Evolutionary conservation across 2,888 invertebrate species (phyloP).

Genomic region (Hylaea fasciaria): DNA sequence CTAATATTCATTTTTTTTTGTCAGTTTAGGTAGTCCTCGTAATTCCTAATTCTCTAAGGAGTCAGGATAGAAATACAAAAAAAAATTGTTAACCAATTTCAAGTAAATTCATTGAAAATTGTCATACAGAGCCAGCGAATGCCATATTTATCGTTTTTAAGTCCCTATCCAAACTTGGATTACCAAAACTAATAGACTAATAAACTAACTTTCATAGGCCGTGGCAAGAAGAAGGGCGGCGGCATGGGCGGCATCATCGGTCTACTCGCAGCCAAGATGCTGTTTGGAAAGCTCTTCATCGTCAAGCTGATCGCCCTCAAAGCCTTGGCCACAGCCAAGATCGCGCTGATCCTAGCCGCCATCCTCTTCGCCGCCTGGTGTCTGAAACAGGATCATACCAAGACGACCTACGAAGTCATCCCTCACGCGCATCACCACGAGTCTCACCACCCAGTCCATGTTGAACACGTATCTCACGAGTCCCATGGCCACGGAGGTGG

Average conservation of each 20-base stretch:
- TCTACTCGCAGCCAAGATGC: slow-evolving; percentile 79
- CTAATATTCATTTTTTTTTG: too few relatives aligned
- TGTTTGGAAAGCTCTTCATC: slow-evolving; percentile 87
- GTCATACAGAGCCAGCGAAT: too few relatives aligned
- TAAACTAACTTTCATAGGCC: slow-evolving; percentile 78
- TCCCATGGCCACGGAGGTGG: slow-evolving; percentile 63
- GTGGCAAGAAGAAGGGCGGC: slow-evolving; percentile 90
- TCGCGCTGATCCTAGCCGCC: slow-evolving; percentile 90
- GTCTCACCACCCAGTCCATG: slow-evolving; percentile 86
- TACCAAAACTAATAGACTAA: not conserved
- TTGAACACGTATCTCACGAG: slow-evolving; percentile 78
- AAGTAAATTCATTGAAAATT: too few relatives aligned
- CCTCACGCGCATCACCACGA: slow-evolving; percentile 83
- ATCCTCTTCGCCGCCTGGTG: slow-evolving; percentile 85
- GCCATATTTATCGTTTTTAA: too few relatives aligned
- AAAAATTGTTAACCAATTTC: too few relatives aligned
- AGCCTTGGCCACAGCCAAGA: slow-evolving; percentile 92
- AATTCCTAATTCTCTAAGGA: too few relatives aligned
- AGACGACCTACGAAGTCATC: slow-evolving; percentile 78
- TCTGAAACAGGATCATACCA: slow-evolving; percentile 74
- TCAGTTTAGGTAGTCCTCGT: too few relatives aligned
- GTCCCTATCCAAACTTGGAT: not conserved
- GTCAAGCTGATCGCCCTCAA: slow-evolving; percentile 93
- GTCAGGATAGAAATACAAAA: too few relatives aligned
- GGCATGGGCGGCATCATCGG: slow-evolving; percentile 89